Percentiles rank a stretch among this genome's conserved stretches.
phyloP scores from a whole-genome alignment of 2,888 invertebrate species.

The Shargacucullia verbasci region DNA sequence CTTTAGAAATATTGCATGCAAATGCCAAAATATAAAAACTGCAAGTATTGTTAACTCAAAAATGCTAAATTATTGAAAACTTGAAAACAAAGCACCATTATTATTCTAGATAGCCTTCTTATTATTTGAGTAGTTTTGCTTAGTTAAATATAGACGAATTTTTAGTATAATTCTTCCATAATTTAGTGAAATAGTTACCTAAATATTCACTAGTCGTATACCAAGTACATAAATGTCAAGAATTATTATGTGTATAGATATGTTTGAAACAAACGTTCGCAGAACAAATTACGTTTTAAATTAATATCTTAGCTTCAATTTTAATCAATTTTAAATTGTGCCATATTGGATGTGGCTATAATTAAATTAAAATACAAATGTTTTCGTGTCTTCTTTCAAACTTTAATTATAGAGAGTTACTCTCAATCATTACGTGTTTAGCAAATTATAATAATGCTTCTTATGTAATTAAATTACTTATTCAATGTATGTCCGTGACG shows the following conservation, averaged over 20 bases:
- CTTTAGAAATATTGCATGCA: too few relatives aligned
- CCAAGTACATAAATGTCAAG: slow-evolving; percentile 61
- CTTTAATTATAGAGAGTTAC: slow-evolving; percentile 53
- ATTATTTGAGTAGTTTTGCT: slow-evolving; percentile 46
- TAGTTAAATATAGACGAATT: slow-evolving; percentile 60
- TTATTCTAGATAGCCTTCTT: slow-evolving; percentile 31
- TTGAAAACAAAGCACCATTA: neutral
- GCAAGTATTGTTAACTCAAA: too few relatives aligned
- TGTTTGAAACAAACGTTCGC: slow-evolving; percentile 56
- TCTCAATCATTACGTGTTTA: slow-evolving; percentile 54
- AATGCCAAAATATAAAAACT: slow-evolving; percentile 15
- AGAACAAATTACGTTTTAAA: slow-evolving; percentile 58
- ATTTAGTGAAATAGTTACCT: slow-evolving; percentile 56
- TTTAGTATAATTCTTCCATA: slow-evolving; percentile 61
- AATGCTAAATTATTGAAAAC: slow-evolving; percentile 5
- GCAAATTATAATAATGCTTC: slow-evolving; percentile 55
- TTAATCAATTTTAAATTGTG: slow-evolving; percentile 60
- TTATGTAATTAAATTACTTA: slow-evolving; percentile 68
- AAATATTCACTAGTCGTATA: slow-evolving; percentile 65
- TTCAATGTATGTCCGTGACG: slow-evolving; percentile 63
- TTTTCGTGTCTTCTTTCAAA: slow-evolving; percentile 44
- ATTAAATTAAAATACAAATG: slow-evolving; percentile 35
- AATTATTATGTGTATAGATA: slow-evolving; percentile 54
- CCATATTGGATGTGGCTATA: slow-evolving; percentile 67
- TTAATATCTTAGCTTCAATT: slow-evolving; percentile 48